Evolutionary conservation across 2,888 invertebrate species (phyloP), one percentile per base, ranked within the genome.

Genomic region (Poecilus cupreus): DNA sequence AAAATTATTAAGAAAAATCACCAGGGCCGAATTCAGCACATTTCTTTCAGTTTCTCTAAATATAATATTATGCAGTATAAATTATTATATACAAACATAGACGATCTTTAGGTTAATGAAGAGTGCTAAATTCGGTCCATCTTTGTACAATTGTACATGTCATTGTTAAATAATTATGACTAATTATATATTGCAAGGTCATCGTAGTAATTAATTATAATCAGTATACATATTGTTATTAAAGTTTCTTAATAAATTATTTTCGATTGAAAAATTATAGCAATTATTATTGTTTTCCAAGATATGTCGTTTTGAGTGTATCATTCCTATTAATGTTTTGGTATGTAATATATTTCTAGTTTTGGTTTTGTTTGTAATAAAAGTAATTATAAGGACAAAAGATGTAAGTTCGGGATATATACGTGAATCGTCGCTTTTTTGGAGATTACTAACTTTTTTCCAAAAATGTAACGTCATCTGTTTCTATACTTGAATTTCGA

Each of bases 151-250:
- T n/a, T n/a, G n/a, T 46, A 46, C 46, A 46, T 46, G 46, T 46
- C 46, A 46, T 46, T 46, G 46, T 13, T 46, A n/a, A 46, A 46
- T 46, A n/a, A 46, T 46, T 46, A 46, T 46, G 46, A 46, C 46
- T 46, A 46, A 46, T 11, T 46, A n/a, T 46, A 46, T 46, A 46
- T 46, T 46, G 46, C 46, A 46, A n/a, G 13, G 10, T n/a, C 46
- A 46, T 46, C 46, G 46, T 46, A 57, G 22, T 57, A 3, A 57
- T 57, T 22, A 57, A 16, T 22, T 57, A 13, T 60, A 51, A 60
- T 60, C 32, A 60, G 22, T 60, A 13, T 60, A 60, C 60, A 60
- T 60, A 32, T 24, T 60, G 16, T 60, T 60, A 60, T 24, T 60
- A 60, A 13, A 16, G 22, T 60, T 60, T 16, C 5, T 32, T 26